Percentiles rank a stretch among this genome's conserved stretches.
phyloP scores from a whole-genome alignment of 2,888 invertebrate genomes.

The Idaea straminata region DNA sequence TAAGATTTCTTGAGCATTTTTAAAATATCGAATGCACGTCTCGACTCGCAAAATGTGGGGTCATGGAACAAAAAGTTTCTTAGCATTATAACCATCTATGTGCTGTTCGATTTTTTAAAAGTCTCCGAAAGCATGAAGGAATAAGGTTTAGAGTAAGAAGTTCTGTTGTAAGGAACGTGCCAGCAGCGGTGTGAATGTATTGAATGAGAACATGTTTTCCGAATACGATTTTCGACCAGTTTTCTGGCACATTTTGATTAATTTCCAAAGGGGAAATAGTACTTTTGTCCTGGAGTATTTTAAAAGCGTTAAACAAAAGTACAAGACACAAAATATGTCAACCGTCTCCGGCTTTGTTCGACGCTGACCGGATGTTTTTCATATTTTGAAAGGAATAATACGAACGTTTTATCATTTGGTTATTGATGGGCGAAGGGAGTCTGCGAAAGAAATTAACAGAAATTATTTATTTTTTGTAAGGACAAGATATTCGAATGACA shows the following conservation, averaged over 20 bases:
- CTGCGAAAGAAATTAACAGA: not conserved
- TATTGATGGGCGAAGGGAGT: not conserved
- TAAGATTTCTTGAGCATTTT: constrained; percentile 73
- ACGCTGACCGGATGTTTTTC: not conserved
- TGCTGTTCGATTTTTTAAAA: constrained; percentile 35
- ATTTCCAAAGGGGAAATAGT: constrained; percentile 22
- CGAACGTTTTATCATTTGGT: not conserved
- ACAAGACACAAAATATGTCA: constrained; percentile 1
- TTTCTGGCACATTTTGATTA: constrained; percentile 15
- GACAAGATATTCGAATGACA: too few relatives aligned
- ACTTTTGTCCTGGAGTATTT: constrained; percentile 17
- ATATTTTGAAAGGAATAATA: not conserved
- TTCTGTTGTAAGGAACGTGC: constrained; percentile 44
- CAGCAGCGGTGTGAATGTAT: constrained; percentile 34
- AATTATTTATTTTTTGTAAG: not conserved
- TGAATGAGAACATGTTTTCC: constrained; percentile 54
- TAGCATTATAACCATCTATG: constrained; percentile 30
- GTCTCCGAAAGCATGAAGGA: constrained; percentile 44
- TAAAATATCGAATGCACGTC: constrained; percentile 68
- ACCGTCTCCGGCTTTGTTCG: not conserved
- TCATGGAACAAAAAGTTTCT: constrained; percentile 48
- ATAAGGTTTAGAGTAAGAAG: constrained; percentile 66
- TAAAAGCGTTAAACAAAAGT: not conserved
- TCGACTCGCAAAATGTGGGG: constrained; percentile 47
- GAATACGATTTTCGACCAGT: constrained; percentile 23